Base-by-base conservation (phyloP, 2,888 invertebrate species). In the Drosophila formosana region DNA sequence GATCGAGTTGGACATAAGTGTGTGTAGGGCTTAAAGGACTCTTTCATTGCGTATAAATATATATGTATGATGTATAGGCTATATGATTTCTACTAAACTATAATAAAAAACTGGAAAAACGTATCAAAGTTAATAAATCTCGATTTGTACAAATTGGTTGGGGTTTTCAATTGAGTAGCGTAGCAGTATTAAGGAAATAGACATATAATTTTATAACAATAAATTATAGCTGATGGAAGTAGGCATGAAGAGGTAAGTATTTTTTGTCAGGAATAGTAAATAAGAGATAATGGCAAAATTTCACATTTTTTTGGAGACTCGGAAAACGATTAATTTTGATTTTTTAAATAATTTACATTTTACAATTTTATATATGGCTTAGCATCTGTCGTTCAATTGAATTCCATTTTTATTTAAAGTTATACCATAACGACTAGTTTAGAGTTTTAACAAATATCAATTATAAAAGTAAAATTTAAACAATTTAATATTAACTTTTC, bases 11-110 rank as follows among this genome's bases (percentile, higher is more conserved):
- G 53, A 30, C 32, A 34, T 26, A 47, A 41, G 25, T 26, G 9
- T 65, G 25, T 26, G 9, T 65, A 60, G 68, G 65, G 58, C 58
- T 63, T 47, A 49, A 56, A 13, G 55, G 57, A 66, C 46, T 49
- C 70, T 25, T 64, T 55, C 39, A 60, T 60, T 65, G 39, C 47
- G 26, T 46, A 65, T 64, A 46, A 18, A 18, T 57, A 45, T 41
- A 43, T 61, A 46, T 56, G 26, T 55, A 51, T 61, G 43, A 57
- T 52, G 52, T 63, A 51, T 63, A 70, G 61, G 51, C 55, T 61
- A 49, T 67, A 72, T 69, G 37, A 73, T 75, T 70, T 73, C 66
- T 75, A 75, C 73, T 64, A 57, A 73, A 75, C 49, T 58, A 64
- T 62, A 65, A 69, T 51, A 72, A 58, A 47, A 52, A 67, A 60